A percentile compares a stretch with the other conserved stretches of the same genome.
These are phyloP conservation scores for Speoplatyrhinus poulsoni DNA, from an alignment of 2,113 vertebrate species.

Conservation along the genomic window DNA sequence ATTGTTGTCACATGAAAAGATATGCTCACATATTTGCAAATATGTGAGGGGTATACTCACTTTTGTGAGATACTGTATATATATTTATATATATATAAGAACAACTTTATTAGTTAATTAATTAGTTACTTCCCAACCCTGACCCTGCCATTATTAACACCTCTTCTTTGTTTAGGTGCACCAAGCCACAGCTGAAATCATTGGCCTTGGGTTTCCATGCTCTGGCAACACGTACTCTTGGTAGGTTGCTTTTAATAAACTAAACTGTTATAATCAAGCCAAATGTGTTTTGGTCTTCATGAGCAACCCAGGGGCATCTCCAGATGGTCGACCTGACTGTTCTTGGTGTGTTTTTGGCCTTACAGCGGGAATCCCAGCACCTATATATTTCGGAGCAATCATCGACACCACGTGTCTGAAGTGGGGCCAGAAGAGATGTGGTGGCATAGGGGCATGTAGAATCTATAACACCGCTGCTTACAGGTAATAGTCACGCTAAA, in stretches of 20 bases:
- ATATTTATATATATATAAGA: neutral
- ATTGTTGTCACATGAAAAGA: too few species aligned
- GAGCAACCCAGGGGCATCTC: too few species aligned
- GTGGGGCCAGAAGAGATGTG: constrained; percentile 84
- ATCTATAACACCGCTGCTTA: constrained; percentile 80
- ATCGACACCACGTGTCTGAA: constrained; percentile 88
- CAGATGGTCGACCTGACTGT: neutral
- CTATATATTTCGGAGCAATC: constrained; percentile 87
- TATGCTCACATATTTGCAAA: too few species aligned
- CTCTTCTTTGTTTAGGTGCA: constrained; percentile 73
- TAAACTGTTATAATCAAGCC: neutral
- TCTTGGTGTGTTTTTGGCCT: neutral
- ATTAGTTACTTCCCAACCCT: neutral
- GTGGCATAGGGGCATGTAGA: constrained; percentile 82
- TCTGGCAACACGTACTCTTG: constrained; percentile 85
- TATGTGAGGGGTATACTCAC: too few species aligned
- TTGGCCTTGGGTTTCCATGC: constrained; percentile 89
- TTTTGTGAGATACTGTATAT: too few species aligned
- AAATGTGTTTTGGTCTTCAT: neutral
- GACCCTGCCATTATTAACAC: too few species aligned
- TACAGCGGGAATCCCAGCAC: constrained; percentile 83
- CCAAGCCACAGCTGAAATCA: constrained; percentile 87
- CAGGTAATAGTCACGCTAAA: constrained; percentile 73
- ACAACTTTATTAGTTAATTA: neutral
- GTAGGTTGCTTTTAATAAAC: constrained; percentile 69